These are phyloP conservation scores for Pituophis catenifer DNA, from an alignment of 2,113 vertebrate species.

Conservation along the genomic window DNA sequence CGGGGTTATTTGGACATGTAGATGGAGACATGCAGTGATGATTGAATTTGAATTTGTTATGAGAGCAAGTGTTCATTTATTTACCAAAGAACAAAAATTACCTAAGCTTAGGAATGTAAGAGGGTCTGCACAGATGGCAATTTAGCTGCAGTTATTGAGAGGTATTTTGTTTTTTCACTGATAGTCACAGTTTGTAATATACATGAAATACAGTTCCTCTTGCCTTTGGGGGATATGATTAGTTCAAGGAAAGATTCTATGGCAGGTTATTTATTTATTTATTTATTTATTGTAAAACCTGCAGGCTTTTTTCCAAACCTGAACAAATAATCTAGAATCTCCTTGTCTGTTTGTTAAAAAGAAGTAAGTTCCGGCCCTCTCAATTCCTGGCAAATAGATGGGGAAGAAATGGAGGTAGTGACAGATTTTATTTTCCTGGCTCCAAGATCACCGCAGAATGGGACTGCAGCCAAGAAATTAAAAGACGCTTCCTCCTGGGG, in stretches of 20 bases:
- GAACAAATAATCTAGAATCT: not conserved
- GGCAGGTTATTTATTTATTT: no score
- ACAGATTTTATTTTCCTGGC: no score
- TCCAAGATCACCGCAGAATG: no score
- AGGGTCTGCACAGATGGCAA: not conserved
- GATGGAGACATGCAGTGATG: slow-evolving; percentile 14
- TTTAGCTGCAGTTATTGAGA: slow-evolving; percentile 6
- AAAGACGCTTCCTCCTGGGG: no score
- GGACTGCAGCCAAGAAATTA: no score
- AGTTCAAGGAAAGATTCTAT: not conserved
- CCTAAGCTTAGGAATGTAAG: slow-evolving; percentile 21
- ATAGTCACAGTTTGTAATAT: not conserved
- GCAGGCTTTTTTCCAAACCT: not conserved
- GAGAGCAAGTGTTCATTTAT: slow-evolving; percentile 42
- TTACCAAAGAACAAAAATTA: slow-evolving; percentile 43
- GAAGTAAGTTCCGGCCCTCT: no score
- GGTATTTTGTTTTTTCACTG: not conserved
- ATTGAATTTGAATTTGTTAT: slow-evolving; percentile 52
- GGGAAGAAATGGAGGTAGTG: no score
- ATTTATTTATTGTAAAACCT: not conserved
- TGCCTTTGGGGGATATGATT: not conserved
- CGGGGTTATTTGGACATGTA: slow-evolving; percentile 46
- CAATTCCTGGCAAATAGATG: no score
- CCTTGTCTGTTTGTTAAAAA: not conserved
- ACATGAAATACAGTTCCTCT: not conserved